Base-by-base conservation (phyloP, 2,888 invertebrate species). In the Dromius quadrimaculatus region DNA sequence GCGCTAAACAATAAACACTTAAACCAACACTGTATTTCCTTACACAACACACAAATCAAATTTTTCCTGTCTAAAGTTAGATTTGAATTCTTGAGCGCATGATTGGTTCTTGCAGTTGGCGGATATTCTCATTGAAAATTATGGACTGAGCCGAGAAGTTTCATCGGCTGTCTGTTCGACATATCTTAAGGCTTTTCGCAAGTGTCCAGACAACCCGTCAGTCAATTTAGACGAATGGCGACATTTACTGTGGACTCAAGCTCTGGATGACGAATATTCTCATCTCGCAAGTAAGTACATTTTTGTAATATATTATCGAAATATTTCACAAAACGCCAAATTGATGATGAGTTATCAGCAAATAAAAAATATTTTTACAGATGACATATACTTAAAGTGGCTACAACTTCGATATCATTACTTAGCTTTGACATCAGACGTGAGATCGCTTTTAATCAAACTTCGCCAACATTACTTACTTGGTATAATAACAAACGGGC, bases 401-500 rank as follows among this genome's bases (percentile, higher is more conserved):
- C 83, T 94, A 76, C 87, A 89, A 76, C 84, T 93, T 76, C 89
- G 94, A 77, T 93, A 93, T 83, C 87, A 90, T 75, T 90, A 90
- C 83, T 84, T 94, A 81, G 87, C 89, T 73, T 82, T 92, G 75
- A 84, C 89, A 15, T 84, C 88, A 63, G 91, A 92, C 75, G 89
- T 91, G 72, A 84, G 88, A 76, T 86, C 87, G 73, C 86, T 94
- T 77, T 84, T 95, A 73, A 85, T 86, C 77, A 86, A 88, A 70
- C 84, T 94, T 76, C 88, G 90, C 77, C 87, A 89, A 81, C 88
- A 89, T 79, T 94, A 92, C 81, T 85, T 89, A 75, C 84, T 94
- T 76, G 93, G 90, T 75, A 85, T 95, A 77, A 92, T 94, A 79
- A 93, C 94, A 76, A 95, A 95, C 82, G 94, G 94, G 54, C 91